phyloP scores from a whole-genome alignment of 1,140 invertebrate species.

The Lamellibrachia luymesi region DNA sequence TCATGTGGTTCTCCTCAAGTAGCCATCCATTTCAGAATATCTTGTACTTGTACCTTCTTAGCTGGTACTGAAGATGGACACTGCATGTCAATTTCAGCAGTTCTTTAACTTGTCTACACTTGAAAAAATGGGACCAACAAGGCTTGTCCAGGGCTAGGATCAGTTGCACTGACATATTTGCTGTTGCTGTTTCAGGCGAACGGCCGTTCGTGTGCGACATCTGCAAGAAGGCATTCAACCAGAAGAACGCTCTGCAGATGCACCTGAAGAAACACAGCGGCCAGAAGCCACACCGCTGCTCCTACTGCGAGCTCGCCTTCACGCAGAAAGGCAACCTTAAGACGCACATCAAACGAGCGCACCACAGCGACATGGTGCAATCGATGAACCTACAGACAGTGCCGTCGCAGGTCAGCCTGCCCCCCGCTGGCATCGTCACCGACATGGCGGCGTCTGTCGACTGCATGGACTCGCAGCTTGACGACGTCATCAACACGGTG shows the following conservation, averaged over 20 bases:
- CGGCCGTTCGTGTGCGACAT: constrained; percentile 90
- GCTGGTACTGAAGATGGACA: background rate
- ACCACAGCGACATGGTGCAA: constrained; percentile 39
- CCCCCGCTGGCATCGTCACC: background rate
- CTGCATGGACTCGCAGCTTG: background rate
- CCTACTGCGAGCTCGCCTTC: constrained; percentile 77
- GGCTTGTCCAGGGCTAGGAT: background rate
- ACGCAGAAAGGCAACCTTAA: constrained; percentile 66
- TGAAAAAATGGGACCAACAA: too few species aligned
- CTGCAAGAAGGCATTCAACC: constrained; percentile 87
- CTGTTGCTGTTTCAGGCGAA: constrained; percentile 66
- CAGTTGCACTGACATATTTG: background rate
- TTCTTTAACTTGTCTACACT: too few species aligned
- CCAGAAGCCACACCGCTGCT: constrained; percentile 72
- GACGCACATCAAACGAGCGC: constrained; percentile 64
- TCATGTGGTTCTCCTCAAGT: background rate
- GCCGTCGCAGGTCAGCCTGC: background rate
- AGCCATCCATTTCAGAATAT: background rate
- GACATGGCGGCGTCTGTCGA: background rate
- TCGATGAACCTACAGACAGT: constrained; percentile 4
- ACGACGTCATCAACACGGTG: background rate
- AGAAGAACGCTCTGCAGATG: constrained; percentile 89
- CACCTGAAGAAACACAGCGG: constrained; percentile 85
- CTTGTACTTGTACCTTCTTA: background rate
- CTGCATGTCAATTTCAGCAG: too few species aligned